phyloP scores from a whole-genome alignment of 2,113 vertebrate species.

The Eubucco bourcierii region DNA sequence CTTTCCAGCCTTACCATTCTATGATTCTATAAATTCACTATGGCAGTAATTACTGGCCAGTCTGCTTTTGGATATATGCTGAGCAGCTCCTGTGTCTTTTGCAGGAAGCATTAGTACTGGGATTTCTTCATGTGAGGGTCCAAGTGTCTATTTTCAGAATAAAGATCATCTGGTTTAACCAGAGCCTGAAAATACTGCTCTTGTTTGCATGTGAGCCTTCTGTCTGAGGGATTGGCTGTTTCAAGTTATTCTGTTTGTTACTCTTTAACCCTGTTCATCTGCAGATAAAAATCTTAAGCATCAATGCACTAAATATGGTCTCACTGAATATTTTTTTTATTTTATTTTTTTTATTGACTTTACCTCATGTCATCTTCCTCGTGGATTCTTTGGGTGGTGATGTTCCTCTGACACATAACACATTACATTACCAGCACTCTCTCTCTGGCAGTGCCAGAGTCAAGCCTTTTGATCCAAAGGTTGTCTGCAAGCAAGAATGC shows the following conservation, averaged over 20 bases:
- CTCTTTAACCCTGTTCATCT: not conserved
- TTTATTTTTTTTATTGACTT: not conserved
- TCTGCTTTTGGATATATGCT: not conserved
- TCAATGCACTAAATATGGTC: not conserved
- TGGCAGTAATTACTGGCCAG: not conserved
- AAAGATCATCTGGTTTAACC: not conserved
- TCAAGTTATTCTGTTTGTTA: not conserved
- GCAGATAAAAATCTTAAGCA: not conserved
- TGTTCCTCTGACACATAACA: not conserved
- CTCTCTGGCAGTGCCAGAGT: conserved; percentile 89
- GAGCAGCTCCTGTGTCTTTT: not conserved
- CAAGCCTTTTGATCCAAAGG: conserved; percentile 90
- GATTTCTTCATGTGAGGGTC: not conserved
- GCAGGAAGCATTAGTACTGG: not conserved
- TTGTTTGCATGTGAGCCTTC: rapidly evolving
- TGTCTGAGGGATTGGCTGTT: not conserved
- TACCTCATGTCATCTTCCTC: not conserved
- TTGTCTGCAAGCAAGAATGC: conserved; percentile 92
- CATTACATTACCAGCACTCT: conserved; percentile 75
- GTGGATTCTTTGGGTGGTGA: not conserved
- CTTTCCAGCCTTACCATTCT: too few species aligned
- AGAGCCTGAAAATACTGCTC: not conserved
- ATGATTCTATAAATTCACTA: not conserved
- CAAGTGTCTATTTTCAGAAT: not conserved
- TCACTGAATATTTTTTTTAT: not conserved